Evolutionary conservation across 2,888 invertebrate genomes (phyloP), one percentile per base, ranked within the genome.

Genomic region (Dryococelus australis): DNA sequence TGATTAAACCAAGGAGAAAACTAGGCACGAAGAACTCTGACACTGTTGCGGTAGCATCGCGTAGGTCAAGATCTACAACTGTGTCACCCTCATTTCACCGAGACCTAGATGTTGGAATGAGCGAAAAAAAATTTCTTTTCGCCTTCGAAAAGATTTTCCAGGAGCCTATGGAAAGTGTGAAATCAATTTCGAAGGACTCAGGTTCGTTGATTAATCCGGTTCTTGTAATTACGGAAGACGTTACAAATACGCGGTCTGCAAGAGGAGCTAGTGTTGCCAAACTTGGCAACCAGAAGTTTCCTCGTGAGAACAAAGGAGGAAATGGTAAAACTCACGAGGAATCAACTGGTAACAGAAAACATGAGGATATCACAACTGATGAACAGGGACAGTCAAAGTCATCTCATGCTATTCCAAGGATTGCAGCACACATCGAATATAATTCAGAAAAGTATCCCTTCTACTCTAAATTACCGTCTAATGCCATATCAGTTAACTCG

Each of bases 361-460:
- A 91, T 43, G 92, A 92, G 78, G 91, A 91, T 89, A 92, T 93
- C 87, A 91, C 27, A 53, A 92, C 88, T 87, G 91, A 8, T 88
- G 92, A 83, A 92, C 93, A 86, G 92, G 92, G 28, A 90, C 93
- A 89, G 92, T 93, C 90, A 93, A 27, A 86, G 27, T 85, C 87
- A 20, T 43, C 85, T 20, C 26, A 65, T n/a, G 27, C 28, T n/a
- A n/a, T n/a, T 53, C 26, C 78, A 28, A 78, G 80, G 43, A n/a
- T n/a, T n/a, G 9, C 79, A 53, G n/a, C 43, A 65, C 65, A 16
- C 26, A 27, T 35, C n/a, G n/a, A 51, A 20, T 35, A 86, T 35
- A 28, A 89, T 78, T 84, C 85, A 3, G 84, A 86, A 43, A 96
- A 96, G 91, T 96, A 96, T 92, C 96, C 96, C 0, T 96, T 95